Evolutionary conservation across 1,140 invertebrate species (phyloP), one percentile per base, ranked within the genome.

Genomic region (Temnothorax nylanderi): DNA sequence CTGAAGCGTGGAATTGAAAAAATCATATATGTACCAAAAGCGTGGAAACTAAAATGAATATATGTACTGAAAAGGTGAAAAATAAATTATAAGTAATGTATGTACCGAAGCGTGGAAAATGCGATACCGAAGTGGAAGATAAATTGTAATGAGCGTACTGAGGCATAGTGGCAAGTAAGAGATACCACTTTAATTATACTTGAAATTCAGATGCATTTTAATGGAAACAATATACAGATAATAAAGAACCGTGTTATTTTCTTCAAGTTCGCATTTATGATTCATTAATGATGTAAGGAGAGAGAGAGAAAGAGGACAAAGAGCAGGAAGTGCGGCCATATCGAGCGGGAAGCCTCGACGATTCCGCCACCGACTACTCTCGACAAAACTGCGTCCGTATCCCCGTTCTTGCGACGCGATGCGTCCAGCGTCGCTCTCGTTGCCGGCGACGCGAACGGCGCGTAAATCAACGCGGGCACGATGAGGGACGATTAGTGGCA

Each of bases 331-430:
- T 18, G 32, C 77, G 16, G 34, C 32, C 65, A 26, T 64, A 18
- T 41, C 47, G 47, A 54, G 34, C 47, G 32, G 26, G 26, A 69
- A 54, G n/a, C 34, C 8, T n/a, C 8, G 1, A 72, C 5, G 2
- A 10, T 49, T 47, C 74, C 62, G 18, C 18, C 18, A 67, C 41
- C 54, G 18, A 92, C 87, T 82, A 88, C 87, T 78, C 69, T 88
- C 82, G 58, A 84, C 87, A 90, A 90, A 64, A 84, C 47, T 80
- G 60, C 21, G 16, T 85, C 89, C 85, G 65, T 89, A 76, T 90
- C 62, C 85, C 41, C 41, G 0, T n/a, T 2, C 16, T 16, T 18
- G 16, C n/a, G 65, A 16, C 7, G 21, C 16, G 18, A 69, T 80
- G 51, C 54, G 51, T 11, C 13, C 11, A 18, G 65, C 21, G 54